Percentiles rank a stretch among this genome's conserved stretches.
These are phyloP conservation scores for Arctopsyche grandis DNA, from an alignment of 1,140 invertebrate genomes.

Conservation along the genomic window DNA sequence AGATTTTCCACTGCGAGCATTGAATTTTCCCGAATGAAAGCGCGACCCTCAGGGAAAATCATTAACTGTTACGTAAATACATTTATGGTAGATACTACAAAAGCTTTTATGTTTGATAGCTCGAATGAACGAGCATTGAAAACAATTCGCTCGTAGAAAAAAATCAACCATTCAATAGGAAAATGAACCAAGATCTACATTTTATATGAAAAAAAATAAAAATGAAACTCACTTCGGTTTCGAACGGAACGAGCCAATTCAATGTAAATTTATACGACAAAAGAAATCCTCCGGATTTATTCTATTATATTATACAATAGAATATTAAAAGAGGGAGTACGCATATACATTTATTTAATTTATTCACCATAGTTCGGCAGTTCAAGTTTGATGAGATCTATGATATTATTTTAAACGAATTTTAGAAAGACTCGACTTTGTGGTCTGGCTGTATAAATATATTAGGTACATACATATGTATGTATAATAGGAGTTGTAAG, in stretches of 20 bases:
- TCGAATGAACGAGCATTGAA: neutral
- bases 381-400: no score
- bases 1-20: neutral
- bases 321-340: neutral
- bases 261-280: neutral
- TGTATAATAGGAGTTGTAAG: neutral
- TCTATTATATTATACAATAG: neutral
- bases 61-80: neutral
- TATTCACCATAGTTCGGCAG: no score
- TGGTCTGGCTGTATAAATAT: no score
- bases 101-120: neutral
- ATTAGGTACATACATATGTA: no score
- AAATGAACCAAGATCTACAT: no score
- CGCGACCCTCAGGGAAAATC: neutral
- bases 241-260: neutral
- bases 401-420: no score
- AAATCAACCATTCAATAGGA: no score
- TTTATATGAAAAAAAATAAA: no score
- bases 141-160: no score
- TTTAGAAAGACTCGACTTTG: no score
- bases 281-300: neutral
- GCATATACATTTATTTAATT: no score
- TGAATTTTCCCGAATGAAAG: neutral
- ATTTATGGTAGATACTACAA: neutral
- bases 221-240: no score